Evolutionary conservation across 2,888 invertebrate species (phyloP).

Genomic region (Platycheirus rosarum): DNA sequence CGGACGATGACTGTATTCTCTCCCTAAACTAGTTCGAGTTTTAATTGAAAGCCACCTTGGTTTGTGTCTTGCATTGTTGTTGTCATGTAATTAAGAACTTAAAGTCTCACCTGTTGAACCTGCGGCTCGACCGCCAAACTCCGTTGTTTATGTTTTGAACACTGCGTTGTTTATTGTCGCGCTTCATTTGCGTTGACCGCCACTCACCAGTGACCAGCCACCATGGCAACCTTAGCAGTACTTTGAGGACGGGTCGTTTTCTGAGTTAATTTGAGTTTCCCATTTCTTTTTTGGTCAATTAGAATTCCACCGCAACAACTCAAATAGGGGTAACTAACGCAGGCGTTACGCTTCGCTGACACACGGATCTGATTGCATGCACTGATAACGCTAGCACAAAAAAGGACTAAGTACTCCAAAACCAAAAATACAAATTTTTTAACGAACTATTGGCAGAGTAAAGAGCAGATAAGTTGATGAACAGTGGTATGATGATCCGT

Average conservation of each 20-base stretch:
- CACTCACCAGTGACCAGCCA: constrained; percentile 3
- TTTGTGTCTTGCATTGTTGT: constrained; percentile 26
- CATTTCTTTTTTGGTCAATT: constrained; percentile 71
- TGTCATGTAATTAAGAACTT: constrained; percentile 73
- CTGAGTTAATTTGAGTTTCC: constrained; percentile 70
- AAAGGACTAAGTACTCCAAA: background rate
- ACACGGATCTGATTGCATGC: constrained; percentile 71
- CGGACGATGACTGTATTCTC: constrained; percentile 2
- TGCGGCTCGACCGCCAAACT: constrained; percentile 38
- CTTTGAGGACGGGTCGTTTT: constrained; percentile 48
- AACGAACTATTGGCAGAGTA: constrained; percentile 62
- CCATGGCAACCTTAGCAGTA: constrained; percentile 22
- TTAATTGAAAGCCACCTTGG: constrained; percentile 35
- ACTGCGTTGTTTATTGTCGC: constrained; percentile 59
- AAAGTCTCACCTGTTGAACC: constrained; percentile 73
- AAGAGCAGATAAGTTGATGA: too few relatives aligned
- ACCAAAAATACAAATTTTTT: constrained; percentile 55
- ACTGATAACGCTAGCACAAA: constrained; percentile 60
- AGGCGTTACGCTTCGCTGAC: constrained; percentile 64
- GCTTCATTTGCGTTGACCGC: constrained; percentile 66
- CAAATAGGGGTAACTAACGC: constrained; percentile 68
- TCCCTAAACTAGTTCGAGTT: constrained; percentile 1
- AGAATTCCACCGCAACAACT: constrained; percentile 70
- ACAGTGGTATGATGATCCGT: constrained; percentile 57
- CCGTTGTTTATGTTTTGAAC: constrained; percentile 68